A percentile compares a stretch with the other conserved stretches of the same genome.
These are phyloP conservation scores for Isichthys henryi DNA, from an alignment of 2,113 vertebrate genomes.

Conservation along the genomic window DNA sequence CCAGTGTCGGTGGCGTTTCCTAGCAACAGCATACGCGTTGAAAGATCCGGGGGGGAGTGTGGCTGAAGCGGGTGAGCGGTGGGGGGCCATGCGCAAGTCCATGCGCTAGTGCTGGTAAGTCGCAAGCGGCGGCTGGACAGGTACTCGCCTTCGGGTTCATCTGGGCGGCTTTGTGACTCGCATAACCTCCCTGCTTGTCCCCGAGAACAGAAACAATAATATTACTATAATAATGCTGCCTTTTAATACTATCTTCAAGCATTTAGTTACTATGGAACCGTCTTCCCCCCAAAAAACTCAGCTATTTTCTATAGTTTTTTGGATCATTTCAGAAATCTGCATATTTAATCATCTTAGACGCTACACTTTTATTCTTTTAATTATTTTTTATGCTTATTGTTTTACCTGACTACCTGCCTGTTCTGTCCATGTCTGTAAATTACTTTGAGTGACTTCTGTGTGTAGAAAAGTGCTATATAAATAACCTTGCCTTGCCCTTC, in stretches of 20 bases:
- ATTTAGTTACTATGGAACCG: neutral
- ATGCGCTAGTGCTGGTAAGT: neutral
- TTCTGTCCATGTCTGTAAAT: neutral
- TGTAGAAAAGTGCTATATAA: neutral
- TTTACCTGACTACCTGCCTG: neutral
- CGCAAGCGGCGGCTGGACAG: neutral
- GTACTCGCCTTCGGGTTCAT: neutral
- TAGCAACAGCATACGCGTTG: neutral
- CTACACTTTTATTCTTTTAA: neutral
- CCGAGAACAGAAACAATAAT: neutral
- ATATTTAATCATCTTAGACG: neutral
- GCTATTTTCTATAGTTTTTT: neutral
- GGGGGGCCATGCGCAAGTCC: neutral
- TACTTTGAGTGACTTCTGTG: neutral
- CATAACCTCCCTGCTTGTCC: neutral
- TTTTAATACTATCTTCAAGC: neutral
- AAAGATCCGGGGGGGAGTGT: conserved; percentile 20
- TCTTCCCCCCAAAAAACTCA: neutral
- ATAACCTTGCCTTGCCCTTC: neutral
- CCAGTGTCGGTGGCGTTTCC: neutral
- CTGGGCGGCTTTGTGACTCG: neutral
- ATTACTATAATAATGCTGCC: neutral
- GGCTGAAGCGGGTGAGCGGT: neutral
- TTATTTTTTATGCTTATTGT: neutral
- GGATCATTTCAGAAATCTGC: neutral